phyloP scores from a whole-genome alignment of 2,888 invertebrate species.

The Ormia ochracea region DNA sequence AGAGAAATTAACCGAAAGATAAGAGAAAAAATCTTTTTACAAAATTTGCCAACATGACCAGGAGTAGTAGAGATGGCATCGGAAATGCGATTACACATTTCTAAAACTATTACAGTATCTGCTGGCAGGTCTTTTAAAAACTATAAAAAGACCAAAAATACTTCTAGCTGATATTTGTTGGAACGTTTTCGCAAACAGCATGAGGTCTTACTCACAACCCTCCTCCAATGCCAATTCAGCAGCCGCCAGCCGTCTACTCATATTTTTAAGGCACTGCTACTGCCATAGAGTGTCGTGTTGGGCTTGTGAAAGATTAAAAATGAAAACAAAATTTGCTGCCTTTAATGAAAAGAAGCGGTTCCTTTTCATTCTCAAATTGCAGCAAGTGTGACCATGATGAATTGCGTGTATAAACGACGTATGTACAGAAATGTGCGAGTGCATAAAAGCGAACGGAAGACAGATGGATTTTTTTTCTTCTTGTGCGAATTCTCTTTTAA shows the following conservation, averaged over 20 bases:
- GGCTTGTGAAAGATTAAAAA: conserved; percentile 11
- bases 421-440: background rate
- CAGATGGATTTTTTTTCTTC: conserved; percentile 31
- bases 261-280: background rate
- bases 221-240: background rate
- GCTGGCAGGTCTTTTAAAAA: too few relatives aligned
- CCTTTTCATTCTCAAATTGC: conserved; percentile 39
- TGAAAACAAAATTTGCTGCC: conserved; percentile 1
- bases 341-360: conserved; percentile 30
- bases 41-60: conserved; percentile 4
- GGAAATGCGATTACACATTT: conserved; percentile 17
- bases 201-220: background rate
- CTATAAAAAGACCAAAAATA: conserved; percentile 8
- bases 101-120: too few relatives aligned
- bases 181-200: conserved; percentile 16
- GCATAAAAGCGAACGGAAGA: background rate
- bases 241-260: background rate
- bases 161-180: background rate
- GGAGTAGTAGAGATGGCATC: conserved; percentile 5
- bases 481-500: background rate
- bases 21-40: background rate
- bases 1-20: conserved; percentile 20
- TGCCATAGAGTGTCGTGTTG: too few relatives aligned
- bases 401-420: conserved; percentile 30
- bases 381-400: conserved; percentile 61